Evolutionary conservation across 2,888 invertebrate genomes (phyloP).

Genomic region (Dexiosoma caninum): DNA sequence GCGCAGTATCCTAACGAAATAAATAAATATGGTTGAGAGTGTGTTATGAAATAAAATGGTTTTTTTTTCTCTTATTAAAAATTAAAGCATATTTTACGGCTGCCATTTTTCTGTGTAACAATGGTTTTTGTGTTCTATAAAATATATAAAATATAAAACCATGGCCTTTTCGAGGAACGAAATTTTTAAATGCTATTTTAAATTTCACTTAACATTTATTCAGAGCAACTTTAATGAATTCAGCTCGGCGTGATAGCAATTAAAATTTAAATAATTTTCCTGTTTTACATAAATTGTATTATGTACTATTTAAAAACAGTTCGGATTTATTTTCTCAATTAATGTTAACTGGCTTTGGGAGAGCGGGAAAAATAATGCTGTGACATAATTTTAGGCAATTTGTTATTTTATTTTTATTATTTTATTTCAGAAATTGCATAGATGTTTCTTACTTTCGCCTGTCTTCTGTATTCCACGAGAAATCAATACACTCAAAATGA

Average conservation of each 20-base stretch:
- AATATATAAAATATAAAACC: background rate
- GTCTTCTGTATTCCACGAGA: no score
- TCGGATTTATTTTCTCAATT: background rate
- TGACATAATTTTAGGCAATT: background rate
- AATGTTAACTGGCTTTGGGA: background rate
- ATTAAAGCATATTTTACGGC: constrained; percentile 2
- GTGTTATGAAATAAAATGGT: constrained; percentile 27
- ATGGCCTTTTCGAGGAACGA: no score
- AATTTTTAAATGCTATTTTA: background rate
- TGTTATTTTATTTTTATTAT: no score
- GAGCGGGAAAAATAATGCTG: background rate
- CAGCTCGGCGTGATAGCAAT: background rate
- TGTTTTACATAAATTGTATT: background rate
- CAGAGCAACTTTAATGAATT: background rate
- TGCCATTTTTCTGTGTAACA: no score
- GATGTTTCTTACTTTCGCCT: no score
- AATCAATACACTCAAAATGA: no score
- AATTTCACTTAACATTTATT: background rate
- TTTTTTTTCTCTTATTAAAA: background rate
- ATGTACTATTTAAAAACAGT: background rate
- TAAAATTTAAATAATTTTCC: background rate
- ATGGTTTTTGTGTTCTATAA: no score
- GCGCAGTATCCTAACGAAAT: constrained; percentile 47
- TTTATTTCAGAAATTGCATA: no score
- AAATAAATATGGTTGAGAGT: constrained; percentile 11